phyloP scores from a whole-genome alignment of 1,140 invertebrate genomes.

The Pseudomyrmex gracilis region DNA sequence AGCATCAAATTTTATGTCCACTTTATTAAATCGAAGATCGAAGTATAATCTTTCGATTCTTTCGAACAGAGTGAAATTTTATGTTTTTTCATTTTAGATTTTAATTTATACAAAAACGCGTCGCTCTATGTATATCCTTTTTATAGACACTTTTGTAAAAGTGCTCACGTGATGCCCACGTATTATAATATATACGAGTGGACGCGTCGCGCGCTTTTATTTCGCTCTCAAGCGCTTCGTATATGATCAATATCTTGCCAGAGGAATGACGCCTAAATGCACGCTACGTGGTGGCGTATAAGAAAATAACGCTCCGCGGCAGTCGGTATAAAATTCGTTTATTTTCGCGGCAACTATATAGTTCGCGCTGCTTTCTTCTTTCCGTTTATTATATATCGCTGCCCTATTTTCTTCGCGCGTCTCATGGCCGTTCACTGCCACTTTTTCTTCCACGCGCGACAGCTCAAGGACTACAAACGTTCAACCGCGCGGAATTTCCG shows the following conservation, averaged over 20 bases:
- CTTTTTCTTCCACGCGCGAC: constrained; percentile 21
- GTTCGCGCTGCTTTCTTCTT: constrained; percentile 13
- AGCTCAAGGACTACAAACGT: constrained; percentile 11
- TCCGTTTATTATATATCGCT: constrained; percentile 9
- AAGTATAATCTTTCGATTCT: background rate
- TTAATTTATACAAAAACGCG: constrained; percentile 5
- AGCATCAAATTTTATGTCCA: background rate
- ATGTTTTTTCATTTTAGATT: background rate
- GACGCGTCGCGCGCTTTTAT: constrained; percentile 8
- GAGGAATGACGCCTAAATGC: constrained; percentile 13
- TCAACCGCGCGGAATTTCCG: constrained; percentile 20
- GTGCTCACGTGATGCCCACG: constrained; percentile 19
- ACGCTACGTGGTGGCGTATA: background rate
- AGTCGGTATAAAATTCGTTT: constrained; percentile 40
- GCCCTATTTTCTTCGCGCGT: constrained; percentile 11
- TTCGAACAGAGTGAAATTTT: background rate
- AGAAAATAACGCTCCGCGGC: constrained; percentile 2
- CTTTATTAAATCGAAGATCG: background rate
- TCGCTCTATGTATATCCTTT: constrained; percentile 8
- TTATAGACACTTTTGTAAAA: background rate
- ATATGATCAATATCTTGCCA: constrained; percentile 55
- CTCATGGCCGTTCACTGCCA: constrained; percentile 54
- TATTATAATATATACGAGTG: background rate
- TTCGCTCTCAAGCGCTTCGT: constrained; percentile 3
- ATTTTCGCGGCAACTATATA: background rate